Evolutionary conservation across 2,888 invertebrate species (phyloP).

Genomic region (Cataglyphis cursor): DNA sequence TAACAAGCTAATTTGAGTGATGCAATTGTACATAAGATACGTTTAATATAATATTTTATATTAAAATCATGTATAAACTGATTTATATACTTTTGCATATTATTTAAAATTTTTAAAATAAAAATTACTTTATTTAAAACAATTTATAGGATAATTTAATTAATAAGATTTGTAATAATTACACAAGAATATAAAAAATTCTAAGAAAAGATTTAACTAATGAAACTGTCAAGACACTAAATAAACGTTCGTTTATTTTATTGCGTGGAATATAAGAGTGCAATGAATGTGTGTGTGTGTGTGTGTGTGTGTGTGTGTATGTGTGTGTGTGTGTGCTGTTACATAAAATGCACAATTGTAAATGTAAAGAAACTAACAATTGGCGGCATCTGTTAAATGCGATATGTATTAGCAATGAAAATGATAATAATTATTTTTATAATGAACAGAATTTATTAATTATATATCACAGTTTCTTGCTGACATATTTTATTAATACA

Average conservation of each 20-base stretch:
- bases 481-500: background rate
- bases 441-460: constrained; percentile 3
- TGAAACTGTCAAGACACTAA: background rate
- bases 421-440: background rate
- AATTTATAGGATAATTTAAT: background rate
- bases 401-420: background rate
- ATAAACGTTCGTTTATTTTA: background rate
- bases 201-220: background rate
- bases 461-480: background rate
- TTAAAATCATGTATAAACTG: background rate
- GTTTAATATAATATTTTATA: background rate
- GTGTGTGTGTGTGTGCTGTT: background rate
- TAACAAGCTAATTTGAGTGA: background rate
- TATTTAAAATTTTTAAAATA: background rate
- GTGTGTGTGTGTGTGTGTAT: background rate
- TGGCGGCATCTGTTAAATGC: constrained; percentile 35
- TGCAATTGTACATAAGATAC: background rate
- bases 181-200: background rate
- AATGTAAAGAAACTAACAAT: constrained; percentile 13
- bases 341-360: background rate
- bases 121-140: background rate
- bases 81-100: background rate
- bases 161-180: background rate
- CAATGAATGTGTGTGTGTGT: background rate
- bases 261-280: background rate